Conservation (phyloP, 1,140 invertebrate species). For the Aphaenogaster ashmeadi region DNA sequence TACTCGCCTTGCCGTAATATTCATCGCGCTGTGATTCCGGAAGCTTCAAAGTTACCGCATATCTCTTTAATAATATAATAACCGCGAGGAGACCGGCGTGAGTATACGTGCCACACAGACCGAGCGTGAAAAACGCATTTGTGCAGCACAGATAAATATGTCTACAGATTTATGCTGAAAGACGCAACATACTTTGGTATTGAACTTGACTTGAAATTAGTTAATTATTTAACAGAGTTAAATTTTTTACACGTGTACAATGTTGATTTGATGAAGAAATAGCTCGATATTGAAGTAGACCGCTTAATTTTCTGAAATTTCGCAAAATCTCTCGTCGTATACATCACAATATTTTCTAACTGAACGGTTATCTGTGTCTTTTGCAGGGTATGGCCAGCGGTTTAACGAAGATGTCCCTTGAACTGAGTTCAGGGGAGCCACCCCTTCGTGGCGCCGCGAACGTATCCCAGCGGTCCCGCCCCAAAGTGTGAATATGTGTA, state of each 20-base stretch:
- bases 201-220: neutral
- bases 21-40: slow-evolving; percentile 51
- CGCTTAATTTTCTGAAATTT: slow-evolving; percentile 4
- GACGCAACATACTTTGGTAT: neutral
- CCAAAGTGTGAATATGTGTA: slow-evolving; percentile 77
- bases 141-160: neutral
- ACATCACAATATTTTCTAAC: neutral
- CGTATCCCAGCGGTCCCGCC: slow-evolving; percentile 63
- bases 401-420: slow-evolving; percentile 86
- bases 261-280: neutral
- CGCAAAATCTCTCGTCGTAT: neutral
- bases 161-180: neutral
- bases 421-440: slow-evolving; percentile 73
- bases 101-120: neutral
- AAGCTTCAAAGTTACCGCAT: slow-evolving; percentile 55
- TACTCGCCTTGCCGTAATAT: slow-evolving; percentile 42
- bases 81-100: slow-evolving; percentile 9
- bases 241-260: neutral
- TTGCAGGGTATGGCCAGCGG: slow-evolving; percentile 89
- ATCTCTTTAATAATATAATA: slow-evolving; percentile 59
- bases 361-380: slow-evolving; percentile 48
- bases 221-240: neutral
- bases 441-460: slow-evolving; percentile 60
- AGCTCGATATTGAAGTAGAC: neutral
- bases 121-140: neutral